Evolutionary conservation across 2,797 vertebrate species (phyloP).

Genomic region (Scleropages formosus): DNA sequence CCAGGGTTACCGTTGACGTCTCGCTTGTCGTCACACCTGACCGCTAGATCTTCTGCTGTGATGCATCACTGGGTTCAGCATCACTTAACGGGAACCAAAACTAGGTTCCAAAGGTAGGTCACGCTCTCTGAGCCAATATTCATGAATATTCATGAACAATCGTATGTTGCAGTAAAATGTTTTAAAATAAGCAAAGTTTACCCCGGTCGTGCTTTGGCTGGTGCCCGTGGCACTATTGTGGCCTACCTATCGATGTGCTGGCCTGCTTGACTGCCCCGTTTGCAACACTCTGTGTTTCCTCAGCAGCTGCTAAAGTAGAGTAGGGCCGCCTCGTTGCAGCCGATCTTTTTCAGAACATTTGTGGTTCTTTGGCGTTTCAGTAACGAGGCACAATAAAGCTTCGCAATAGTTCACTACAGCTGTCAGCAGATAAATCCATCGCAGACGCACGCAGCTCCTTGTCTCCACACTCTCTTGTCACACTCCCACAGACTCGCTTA

Average conservation of each 20-base stretch:
- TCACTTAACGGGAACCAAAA: neutral
- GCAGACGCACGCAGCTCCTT: too few relatives aligned
- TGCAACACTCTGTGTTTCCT: neutral
- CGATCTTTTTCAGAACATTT: too few relatives aligned
- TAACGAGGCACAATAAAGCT: too few relatives aligned
- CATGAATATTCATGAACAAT: conserved; percentile 3
- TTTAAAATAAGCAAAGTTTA: neutral
- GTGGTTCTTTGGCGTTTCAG: too few relatives aligned
- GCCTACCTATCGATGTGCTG: neutral
- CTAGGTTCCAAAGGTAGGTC: neutral
- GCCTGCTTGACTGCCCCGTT: neutral
- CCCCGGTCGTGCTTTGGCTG: neutral
- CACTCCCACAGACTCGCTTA: too few relatives aligned
- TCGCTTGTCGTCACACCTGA: neutral
- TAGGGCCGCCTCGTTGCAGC: neutral
- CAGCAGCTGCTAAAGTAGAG: neutral
- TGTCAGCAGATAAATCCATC: too few relatives aligned
- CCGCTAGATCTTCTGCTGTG: neutral
- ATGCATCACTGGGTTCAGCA: neutral
- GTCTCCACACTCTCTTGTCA: too few relatives aligned
- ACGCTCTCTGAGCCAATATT: neutral
- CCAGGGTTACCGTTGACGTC: neutral
- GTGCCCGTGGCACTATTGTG: neutral
- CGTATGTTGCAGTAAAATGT: neutral
- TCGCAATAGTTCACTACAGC: too few relatives aligned